Evolutionary conservation across 2,113 vertebrate genomes (phyloP), one percentile per base, ranked within the genome.

Genomic region (Galemys pyrenaicus): DNA sequence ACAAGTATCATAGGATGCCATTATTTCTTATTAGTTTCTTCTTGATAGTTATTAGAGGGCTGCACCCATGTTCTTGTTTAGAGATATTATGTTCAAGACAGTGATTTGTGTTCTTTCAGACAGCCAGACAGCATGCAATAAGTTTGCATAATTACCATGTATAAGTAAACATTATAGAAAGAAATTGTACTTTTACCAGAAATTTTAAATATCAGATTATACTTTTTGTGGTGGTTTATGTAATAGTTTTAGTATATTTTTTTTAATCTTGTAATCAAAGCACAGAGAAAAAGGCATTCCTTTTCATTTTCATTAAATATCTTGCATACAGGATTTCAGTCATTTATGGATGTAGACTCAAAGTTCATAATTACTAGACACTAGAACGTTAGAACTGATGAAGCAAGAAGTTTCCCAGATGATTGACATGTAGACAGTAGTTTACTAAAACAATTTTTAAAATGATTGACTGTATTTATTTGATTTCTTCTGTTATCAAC

Each of bases 261-360:
- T 71, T 86, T 58, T 28, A 28, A 73, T 30, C 70, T n/a, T 65
- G 1, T 87, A 78, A 70, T 37, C 32, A 92, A 86, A 51, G 39
- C 39, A 85, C 65, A 77, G 58, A 0, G 4, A 85, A 84, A 78
- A 73, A 1, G 3, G 17, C 16, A 54, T n/a, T n/a, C n/a, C n/a
- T n/a, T n/a, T n/a, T n/a, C n/a, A n/a, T n/a, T n/a, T n/a, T n/a
- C 16, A 73, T 30, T 73, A 26, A 58, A 20, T 64, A 22, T 30
- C 6, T 56, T 1, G 1, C 30, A 70, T 41, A 19, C 24, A 46
- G 16, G 28, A n/a, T 86, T n/a, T 70, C 4, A 62, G 26, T 13
- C 12, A 89, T 82, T 75, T 13, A 10, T 62, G 28, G 11, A 0
- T 91, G 3, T 49, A 65, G 30, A 51, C 19, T 64, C 13, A 91